These are phyloP conservation scores for Benthosema pterotum DNA, from an alignment of 2,797 vertebrate genomes.

Conservation along the genomic window DNA sequence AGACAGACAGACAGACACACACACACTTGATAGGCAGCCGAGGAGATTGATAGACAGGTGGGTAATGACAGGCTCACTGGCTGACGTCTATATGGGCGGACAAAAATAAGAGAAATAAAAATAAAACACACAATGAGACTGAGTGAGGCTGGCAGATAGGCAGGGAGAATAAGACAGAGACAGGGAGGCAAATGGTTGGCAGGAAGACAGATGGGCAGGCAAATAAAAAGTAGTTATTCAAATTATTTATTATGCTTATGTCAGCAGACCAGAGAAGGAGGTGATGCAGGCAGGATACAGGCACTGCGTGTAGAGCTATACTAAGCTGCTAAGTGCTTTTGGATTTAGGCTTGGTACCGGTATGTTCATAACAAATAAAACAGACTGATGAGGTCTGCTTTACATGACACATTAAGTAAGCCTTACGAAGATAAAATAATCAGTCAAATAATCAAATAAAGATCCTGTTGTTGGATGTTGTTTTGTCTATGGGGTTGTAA, in stretches of 20 bases:
- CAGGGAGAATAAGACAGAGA: conserved; percentile 31
- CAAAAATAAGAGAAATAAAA: conserved; percentile 14
- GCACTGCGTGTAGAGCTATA: no score
- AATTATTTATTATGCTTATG: neutral
- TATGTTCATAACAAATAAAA: no score
- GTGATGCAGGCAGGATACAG: no score
- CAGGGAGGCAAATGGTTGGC: conserved; percentile 22
- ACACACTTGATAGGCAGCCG: conserved; percentile 9
- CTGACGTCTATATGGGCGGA: no score
- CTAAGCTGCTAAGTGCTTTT: no score
- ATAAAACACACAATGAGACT: conserved; percentile 7
- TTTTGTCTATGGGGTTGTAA: no score
- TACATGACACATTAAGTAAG: no score
- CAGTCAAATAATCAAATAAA: neutral
- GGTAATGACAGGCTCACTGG: conserved; percentile 16
- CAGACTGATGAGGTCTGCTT: conserved; percentile 21
- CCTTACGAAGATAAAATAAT: neutral
- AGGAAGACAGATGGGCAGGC: neutral
- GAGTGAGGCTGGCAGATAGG: conserved; percentile 17
- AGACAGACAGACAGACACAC: conserved; percentile 41
- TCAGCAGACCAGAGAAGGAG: no score
- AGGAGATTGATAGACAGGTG: conserved; percentile 15
- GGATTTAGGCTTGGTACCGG: no score
- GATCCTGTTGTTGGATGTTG: no score
- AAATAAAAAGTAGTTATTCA: neutral